phyloP scores from a whole-genome alignment of 2,113 vertebrate species.

The Cariama cristata region DNA sequence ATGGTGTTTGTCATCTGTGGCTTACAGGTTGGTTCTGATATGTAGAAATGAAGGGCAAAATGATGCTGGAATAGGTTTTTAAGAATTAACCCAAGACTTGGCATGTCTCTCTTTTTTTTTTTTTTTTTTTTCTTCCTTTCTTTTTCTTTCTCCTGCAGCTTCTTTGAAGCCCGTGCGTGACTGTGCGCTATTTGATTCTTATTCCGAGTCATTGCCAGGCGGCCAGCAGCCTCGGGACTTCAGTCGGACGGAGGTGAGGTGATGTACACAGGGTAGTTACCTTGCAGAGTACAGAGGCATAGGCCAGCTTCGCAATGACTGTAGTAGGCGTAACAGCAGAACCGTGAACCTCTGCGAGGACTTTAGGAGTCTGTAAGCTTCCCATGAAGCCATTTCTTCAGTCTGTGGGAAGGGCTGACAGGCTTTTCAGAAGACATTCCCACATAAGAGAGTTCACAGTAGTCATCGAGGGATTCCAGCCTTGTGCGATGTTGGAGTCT shows the following conservation, averaged over 20 bases:
- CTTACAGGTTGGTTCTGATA: background rate
- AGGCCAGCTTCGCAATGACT: background rate
- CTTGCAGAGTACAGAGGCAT: background rate
- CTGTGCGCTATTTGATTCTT: slow-evolving; percentile 71
- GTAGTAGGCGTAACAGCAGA: background rate
- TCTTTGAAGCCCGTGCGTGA: slow-evolving; percentile 72
- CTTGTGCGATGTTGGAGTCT: background rate
- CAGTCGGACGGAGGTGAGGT: slow-evolving; percentile 74
- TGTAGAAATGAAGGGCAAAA: background rate
- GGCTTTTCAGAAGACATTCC: background rate
- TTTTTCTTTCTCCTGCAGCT: slow-evolving; percentile 60
- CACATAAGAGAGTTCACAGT: background rate
- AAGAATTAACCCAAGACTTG: background rate
- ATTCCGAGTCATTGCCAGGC: slow-evolving; percentile 65
- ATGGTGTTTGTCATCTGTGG: background rate
- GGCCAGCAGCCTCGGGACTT: slow-evolving; percentile 71
- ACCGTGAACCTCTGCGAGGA: background rate
- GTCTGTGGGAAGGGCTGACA: background rate
- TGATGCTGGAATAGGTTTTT: background rate
- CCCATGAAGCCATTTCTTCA: background rate
- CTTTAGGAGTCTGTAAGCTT: background rate
- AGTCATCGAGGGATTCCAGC: background rate
- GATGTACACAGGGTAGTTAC: no score
- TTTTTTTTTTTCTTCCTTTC: background rate
- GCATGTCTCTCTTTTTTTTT: background rate